Conservation (phyloP, 1,140 invertebrate genomes). For the Antheraea mylitta region DNA sequence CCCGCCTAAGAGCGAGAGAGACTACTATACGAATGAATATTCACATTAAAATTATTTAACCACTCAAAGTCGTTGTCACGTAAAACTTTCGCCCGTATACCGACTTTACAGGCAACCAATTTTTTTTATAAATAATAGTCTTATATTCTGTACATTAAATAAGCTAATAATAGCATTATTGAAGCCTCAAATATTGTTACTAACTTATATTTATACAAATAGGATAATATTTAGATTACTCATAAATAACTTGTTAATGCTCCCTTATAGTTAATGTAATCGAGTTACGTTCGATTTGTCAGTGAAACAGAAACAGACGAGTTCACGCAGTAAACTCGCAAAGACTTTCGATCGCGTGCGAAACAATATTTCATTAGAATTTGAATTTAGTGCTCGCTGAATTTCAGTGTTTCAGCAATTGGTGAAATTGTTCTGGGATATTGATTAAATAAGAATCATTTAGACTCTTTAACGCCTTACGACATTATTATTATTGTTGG, state of each 20-base stretch:
- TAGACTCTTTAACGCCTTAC: not conserved
- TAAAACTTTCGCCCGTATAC: no score
- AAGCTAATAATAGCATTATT: no score
- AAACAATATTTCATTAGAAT: slow-evolving; percentile 32
- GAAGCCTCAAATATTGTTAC: no score
- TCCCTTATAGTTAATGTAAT: not conserved
- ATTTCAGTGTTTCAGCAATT: slow-evolving; percentile 12
- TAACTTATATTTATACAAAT: no score
- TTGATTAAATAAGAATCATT: not conserved
- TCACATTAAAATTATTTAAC: no score
- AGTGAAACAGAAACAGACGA: not conserved
- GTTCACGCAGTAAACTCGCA: not conserved
- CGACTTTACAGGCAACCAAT: no score
- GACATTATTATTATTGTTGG: not conserved
- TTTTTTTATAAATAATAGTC: no score
- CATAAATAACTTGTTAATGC: not conserved
- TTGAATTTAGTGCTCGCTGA: slow-evolving; percentile 23
- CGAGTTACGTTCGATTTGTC: not conserved
- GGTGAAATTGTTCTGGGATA: not conserved
- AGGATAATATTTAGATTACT: not conserved
- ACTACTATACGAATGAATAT: no score
- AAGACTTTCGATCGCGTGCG: slow-evolving; percentile 18
- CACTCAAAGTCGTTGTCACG: no score
- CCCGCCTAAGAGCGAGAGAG: no score
- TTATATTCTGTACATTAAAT: no score